These are phyloP conservation scores for Ditylenchus dipsaci DNA, from an alignment of 1,140 invertebrate genomes.

Conservation along the genomic window DNA sequence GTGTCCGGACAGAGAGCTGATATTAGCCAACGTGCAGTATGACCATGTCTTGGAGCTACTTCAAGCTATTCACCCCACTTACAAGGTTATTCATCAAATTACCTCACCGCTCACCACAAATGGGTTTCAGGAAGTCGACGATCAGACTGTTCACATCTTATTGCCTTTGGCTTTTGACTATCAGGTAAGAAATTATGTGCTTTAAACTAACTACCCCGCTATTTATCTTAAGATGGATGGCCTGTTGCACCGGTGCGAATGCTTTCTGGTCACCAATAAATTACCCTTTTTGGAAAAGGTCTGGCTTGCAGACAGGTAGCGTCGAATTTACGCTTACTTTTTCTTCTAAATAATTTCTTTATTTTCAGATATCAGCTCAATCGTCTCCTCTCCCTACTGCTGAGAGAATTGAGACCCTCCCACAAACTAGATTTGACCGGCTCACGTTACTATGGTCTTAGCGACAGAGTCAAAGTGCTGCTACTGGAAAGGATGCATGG, in stretches of 20 bases:
- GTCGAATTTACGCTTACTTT: too few relatives aligned
- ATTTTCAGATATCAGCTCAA: slow-evolving; percentile 49
- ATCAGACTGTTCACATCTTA: slow-evolving; percentile 56
- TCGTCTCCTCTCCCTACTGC: slow-evolving; percentile 50
- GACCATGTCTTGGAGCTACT: slow-evolving; percentile 55
- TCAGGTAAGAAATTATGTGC: slow-evolving; percentile 32
- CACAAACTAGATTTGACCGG: slow-evolving; percentile 53
- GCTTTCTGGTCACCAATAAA: slow-evolving; percentile 54
- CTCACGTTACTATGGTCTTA: slow-evolving; percentile 52
- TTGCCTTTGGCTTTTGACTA: slow-evolving; percentile 57
- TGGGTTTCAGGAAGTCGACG: slow-evolving; percentile 41
- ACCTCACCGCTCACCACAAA: background rate
- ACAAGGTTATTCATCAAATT: slow-evolving; percentile 34
- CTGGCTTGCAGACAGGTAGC: slow-evolving; percentile 53
- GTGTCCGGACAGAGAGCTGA: slow-evolving; percentile 55
- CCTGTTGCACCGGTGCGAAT: slow-evolving; percentile 56
- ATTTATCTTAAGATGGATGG: slow-evolving; percentile 55
- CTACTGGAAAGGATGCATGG: slow-evolving; percentile 56
- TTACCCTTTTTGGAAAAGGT: slow-evolving; percentile 57
- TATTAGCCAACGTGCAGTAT: slow-evolving; percentile 58
- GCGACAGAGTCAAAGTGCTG: slow-evolving; percentile 54
- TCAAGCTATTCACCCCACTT: slow-evolving; percentile 55
- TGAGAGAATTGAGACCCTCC: slow-evolving; percentile 48
- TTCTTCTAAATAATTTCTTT: too few relatives aligned
- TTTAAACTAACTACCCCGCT: too few relatives aligned